These are phyloP conservation scores for Gavia stellata DNA, from an alignment of 2,113 vertebrate genomes.

Conservation along the genomic window DNA sequence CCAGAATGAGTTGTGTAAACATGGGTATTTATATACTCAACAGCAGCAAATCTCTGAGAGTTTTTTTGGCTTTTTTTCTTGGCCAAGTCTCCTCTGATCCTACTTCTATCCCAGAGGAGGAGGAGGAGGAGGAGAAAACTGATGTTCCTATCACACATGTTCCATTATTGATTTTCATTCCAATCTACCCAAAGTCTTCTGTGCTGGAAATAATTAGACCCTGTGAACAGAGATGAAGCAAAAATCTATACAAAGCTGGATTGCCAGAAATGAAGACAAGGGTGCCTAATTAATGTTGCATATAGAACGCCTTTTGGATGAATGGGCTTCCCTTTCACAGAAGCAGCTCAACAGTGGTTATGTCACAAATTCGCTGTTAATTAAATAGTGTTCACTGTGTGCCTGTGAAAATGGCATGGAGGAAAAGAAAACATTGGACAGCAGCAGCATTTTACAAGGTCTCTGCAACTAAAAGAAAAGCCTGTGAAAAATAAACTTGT, in stretches of 20 bases:
- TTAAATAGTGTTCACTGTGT: constrained; percentile 59
- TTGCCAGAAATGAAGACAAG: constrained; percentile 58
- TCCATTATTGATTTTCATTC: constrained; percentile 54
- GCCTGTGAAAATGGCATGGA: constrained; percentile 49
- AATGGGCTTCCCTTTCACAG: constrained; percentile 64
- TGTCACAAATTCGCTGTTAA: constrained; percentile 65
- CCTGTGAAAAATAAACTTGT: neutral
- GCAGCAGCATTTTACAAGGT: constrained; percentile 7
- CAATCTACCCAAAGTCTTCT: constrained; percentile 25
- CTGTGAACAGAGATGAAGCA: constrained; percentile 62
- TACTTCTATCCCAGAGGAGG: neutral
- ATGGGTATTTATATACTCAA: neutral
- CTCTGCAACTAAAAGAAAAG: constrained; percentile 31
- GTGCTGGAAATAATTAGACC: constrained; percentile 65
- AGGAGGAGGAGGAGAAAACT: constrained; percentile 24
- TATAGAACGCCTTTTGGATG: constrained; percentile 64
- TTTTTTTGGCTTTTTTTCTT: neutral
- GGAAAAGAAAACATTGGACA: neutral
- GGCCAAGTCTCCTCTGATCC: neutral
- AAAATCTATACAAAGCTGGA: constrained; percentile 49
- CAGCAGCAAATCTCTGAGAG: neutral
- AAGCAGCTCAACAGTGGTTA: constrained; percentile 21
- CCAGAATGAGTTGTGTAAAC: neutral
- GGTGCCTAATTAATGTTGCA: constrained; percentile 71
- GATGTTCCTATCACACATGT: constrained; percentile 9